Evolutionary conservation across 2,888 invertebrate species (phyloP), one percentile per base, ranked within the genome.

Genomic region (Drosophila aldrichi): DNA sequence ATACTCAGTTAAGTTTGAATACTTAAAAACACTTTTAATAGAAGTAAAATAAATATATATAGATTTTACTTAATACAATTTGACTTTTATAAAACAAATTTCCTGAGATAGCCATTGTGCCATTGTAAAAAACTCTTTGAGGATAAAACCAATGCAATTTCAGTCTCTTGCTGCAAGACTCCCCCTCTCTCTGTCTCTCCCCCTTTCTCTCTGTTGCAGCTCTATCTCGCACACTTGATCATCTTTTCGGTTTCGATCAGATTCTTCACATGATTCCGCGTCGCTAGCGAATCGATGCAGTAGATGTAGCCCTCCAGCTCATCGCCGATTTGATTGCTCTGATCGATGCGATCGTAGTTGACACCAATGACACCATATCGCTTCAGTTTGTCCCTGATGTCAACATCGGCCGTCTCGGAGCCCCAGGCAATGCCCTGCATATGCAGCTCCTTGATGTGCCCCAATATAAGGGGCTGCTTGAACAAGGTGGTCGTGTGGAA

Each of bases 401-500:
- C 8, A 2, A 5, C 2, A 1, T 48, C 20, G n/a, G 34, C 44
- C 8, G 56, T 57, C 2, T 14, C 12, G 0, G 14, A 0, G 2
- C 89, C 89, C 67, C 77, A 88, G n/a, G 49, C 61, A 7, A 77
- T 0, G 1, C 56, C 10, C 1, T 59, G 40, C 49, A 89, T 32
- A 1, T 25, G 54, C 7, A 76, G 41, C 0, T 69, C 73, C 0
- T 55, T 67, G 0, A 88, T 22, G 1, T 41, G 16, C 5, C 72
- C 55, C 34, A 72, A 14, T 0, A 55, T 22, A 0, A 66, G 0
- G 0, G 96, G 95, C 92, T 98, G 96, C 59, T 96, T 93, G 25
- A 98, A 94, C 71, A 97, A 93, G 89, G 98, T 97, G 92, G 97
- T 97, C 0, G 97, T 96, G 91, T 98, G 97, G 20, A 97, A 97